Base-by-base conservation (phyloP, 1,140 invertebrate species). In the Protaetia brevitarsis region DNA sequence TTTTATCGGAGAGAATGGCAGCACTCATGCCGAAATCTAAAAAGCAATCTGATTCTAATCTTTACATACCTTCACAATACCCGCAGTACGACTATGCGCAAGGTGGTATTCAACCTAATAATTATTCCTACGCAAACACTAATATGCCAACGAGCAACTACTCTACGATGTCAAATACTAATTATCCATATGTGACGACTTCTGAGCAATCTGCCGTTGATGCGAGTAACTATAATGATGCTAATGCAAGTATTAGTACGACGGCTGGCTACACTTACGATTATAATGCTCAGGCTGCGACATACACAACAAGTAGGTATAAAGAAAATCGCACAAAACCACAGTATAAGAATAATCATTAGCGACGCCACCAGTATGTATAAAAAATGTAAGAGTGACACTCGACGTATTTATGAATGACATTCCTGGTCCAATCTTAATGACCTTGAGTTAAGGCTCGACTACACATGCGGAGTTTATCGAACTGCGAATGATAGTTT, bases 1-100 rank as follows among this genome's bases (percentile, higher is more conserved):
- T 26, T 57, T 68, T 72, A 11, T 31, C 31, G 10, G 66, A 70
- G 6, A 62, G 66, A 58, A 68, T 72, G 69, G 57, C 66, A 10
- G 64, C 62, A 19, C 60, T 72, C 30, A 66, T 66, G 64, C 45
- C 65, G 3, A 63, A 56, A 26, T 31, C 41, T 7, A 63, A 34
- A 29, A 37, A 31, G 41, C 27, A 26, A 29, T 10, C 59, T 19
- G 8, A 30, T 34, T 10, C 28, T 26, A 58, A 58, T 58, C 41
- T 5, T 34, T 62, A 62, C 19, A 21, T 37, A 62, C 30, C 60
- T 10, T 4, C 21, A 3, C 60, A 62, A 16, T 63, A 63, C 19
- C 13, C 62, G 3, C 62, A 63, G 23, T 63, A 63, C 27, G 62
- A 30, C 5, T 45, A 63, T 41, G 41, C 10, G 11, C 16, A 1